Conservation (phyloP, 1,140 invertebrate genomes). For the Cataglyphis hispanica region DNA sequence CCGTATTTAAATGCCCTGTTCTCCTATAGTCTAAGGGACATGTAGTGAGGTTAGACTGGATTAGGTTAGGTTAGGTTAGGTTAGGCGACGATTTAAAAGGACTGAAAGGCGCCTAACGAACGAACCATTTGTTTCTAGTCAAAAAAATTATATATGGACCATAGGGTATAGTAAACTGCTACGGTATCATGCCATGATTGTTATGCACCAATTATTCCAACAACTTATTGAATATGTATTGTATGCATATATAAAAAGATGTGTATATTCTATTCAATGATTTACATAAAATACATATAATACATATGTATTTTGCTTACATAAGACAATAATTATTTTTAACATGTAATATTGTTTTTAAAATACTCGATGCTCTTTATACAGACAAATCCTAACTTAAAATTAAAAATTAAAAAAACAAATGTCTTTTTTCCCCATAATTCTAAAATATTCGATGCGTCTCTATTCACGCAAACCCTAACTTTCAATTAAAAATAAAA, state of each 20-base stretch:
- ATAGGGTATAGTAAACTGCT: background rate
- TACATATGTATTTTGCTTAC: background rate
- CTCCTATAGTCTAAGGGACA: constrained; percentile 59
- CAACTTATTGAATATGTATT: background rate
- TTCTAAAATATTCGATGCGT: background rate
- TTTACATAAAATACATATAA: background rate
- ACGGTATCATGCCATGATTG: background rate
- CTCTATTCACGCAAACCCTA: background rate
- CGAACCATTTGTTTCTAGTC: constrained; percentile 20
- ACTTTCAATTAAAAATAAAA: background rate
- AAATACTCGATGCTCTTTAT: background rate
- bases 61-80: constrained; percentile 71
- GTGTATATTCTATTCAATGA: background rate
- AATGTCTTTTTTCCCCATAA: too few species aligned
- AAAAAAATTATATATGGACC: background rate
- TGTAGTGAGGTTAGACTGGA: constrained; percentile 7
- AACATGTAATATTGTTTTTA: background rate
- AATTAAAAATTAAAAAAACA: background rate
- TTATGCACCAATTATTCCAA: background rate
- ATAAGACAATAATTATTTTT: constrained; percentile 3
- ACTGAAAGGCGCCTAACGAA: constrained; percentile 43
- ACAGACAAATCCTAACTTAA: background rate
- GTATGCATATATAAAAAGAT: too few species aligned
- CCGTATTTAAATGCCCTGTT: constrained; percentile 78
- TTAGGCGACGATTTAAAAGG: constrained; percentile 74